Conservation (phyloP, 2,797 vertebrate species). For the Hypotaenidia okinawae region DNA sequence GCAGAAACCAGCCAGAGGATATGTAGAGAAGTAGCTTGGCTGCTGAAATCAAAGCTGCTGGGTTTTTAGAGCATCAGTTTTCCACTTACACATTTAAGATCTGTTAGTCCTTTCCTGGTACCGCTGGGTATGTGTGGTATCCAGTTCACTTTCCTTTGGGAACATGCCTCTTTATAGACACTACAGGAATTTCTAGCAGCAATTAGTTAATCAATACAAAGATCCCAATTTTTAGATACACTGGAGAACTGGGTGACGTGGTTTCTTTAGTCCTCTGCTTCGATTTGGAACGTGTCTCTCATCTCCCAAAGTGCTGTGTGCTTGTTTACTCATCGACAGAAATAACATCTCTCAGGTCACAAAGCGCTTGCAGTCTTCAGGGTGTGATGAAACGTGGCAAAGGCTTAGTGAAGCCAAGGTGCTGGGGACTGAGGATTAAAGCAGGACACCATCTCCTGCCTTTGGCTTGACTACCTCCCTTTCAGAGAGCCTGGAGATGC, state of each 20-base stretch:
- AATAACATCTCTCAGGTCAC: background rate
- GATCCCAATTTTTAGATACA: background rate
- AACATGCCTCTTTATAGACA: background rate
- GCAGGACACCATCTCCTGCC: background rate
- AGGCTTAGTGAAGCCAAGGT: background rate
- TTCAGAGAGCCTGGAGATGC: no score
- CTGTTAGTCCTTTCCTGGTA: background rate
- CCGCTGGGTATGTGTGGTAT: background rate
- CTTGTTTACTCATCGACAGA: background rate
- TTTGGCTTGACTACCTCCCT: background rate
- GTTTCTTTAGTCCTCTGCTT: background rate
- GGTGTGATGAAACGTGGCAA: background rate
- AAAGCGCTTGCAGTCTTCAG: background rate
- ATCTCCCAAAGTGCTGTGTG: background rate
- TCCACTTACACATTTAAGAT: background rate
- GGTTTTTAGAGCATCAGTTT: background rate
- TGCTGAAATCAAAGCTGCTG: background rate
- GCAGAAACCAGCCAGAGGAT: background rate
- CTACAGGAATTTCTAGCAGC: background rate
- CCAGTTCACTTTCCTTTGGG: background rate
- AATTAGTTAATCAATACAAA: background rate
- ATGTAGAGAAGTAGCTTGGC: background rate
- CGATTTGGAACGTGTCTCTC: background rate
- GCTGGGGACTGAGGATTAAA: background rate
- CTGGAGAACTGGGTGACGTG: background rate